Evolutionary conservation across 23 tunicate genomes (phyloP).

Genomic region (Corella eumyota): DNA sequence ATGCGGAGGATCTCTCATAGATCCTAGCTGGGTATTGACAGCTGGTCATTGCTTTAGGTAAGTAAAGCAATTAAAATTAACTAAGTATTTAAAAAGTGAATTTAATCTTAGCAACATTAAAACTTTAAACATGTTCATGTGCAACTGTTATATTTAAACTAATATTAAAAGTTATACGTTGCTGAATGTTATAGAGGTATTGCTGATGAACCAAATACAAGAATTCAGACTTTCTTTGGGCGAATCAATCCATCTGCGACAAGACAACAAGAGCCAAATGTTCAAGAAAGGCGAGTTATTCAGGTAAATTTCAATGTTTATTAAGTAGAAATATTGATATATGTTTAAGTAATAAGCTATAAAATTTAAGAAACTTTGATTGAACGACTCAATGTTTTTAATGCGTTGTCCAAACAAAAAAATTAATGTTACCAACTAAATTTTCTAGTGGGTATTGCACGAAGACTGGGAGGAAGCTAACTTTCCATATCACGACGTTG

Average conservation of each 20-base stretch:
- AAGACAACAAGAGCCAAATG: constrained; percentile 4
- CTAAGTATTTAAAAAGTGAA: neutral
- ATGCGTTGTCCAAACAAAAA: too few relatives aligned
- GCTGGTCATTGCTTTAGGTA: constrained; percentile 62
- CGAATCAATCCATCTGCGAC: constrained; percentile 13
- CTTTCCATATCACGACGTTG: constrained; percentile 56
- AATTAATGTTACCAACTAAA: too few relatives aligned
- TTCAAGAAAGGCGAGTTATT: constrained; percentile 9
- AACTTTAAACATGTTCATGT: neutral
- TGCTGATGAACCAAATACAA: constrained; percentile 9
- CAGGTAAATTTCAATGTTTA: constrained; percentile 1
- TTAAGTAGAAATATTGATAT: too few relatives aligned
- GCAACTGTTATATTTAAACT: neutral
- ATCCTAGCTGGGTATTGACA: constrained; percentile 33
- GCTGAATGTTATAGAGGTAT: too few relatives aligned
- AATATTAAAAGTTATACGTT: too few relatives aligned
- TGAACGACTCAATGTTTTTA: too few relatives aligned
- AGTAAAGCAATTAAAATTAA: neutral
- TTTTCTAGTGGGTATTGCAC: constrained; percentile 17
- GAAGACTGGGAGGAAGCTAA: constrained; percentile 29
- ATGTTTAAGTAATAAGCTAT: too few relatives aligned
- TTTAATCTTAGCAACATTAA: neutral
- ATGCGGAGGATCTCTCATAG: constrained; percentile 51
- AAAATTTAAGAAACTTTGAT: too few relatives aligned
- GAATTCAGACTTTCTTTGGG: constrained; percentile 15